A percentile compares a stretch with the other conserved stretches of the same genome.
Conservation (phyloP, 1,140 invertebrate species). For the Bilobella aurantiaca region DNA sequence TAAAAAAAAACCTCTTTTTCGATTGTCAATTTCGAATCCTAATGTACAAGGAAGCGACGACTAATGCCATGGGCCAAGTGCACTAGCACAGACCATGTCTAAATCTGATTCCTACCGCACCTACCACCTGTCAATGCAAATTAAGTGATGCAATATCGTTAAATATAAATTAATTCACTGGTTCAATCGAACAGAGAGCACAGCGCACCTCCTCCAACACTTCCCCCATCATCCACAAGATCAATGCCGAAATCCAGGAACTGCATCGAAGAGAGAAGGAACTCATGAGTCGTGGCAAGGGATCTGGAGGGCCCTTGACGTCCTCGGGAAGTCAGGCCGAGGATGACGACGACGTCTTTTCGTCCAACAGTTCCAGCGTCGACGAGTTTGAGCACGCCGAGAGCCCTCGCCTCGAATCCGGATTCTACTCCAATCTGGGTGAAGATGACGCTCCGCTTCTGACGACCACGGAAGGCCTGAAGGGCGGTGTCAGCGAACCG, state of each 20-base stretch:
- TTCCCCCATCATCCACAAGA: slow-evolving; percentile 13
- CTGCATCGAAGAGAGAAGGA: slow-evolving; percentile 19
- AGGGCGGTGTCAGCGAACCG: neutral
- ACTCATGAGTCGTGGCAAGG: slow-evolving; percentile 4
- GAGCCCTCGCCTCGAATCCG: neutral
- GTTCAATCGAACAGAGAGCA: neutral
- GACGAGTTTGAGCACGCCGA: slow-evolving; percentile 13
- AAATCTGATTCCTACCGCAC: no score
- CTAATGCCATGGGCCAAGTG: no score
- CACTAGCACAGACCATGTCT: no score
- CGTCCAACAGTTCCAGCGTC: neutral
- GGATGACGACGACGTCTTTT: slow-evolving; percentile 8
- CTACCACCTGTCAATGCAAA: no score
- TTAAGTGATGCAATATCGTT: no score
- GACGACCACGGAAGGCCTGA: neutral
- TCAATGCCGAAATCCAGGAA: slow-evolving; percentile 23
- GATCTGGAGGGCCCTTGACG: neutral
- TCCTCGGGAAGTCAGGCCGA: neutral
- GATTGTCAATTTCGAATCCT: neutral
- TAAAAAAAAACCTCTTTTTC: neutral
- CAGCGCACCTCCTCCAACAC: neutral
- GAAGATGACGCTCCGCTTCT: slow-evolving; percentile 3
- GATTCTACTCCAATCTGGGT: slow-evolving; percentile 8
- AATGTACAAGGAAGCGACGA: no score
- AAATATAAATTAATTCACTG: no score